These are phyloP conservation scores for Harpalus rubripes DNA, from an alignment of 2,888 invertebrate genomes.

Conservation along the genomic window DNA sequence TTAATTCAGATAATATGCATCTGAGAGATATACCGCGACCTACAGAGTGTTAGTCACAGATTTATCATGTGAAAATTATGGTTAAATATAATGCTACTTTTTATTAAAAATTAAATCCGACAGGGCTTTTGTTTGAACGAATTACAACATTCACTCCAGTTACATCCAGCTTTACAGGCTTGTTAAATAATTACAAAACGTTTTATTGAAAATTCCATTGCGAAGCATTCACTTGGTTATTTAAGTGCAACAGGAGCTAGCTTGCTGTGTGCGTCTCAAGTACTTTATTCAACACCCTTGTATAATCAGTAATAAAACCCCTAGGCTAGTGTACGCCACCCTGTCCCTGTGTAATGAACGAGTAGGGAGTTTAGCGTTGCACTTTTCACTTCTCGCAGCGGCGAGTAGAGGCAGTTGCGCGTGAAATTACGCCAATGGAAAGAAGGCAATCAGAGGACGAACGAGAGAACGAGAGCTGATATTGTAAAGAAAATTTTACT, in stretches of 20 bases:
- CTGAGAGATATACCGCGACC: too few species aligned
- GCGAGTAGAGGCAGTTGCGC: neutral
- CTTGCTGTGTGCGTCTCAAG: neutral
- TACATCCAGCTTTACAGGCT: neutral
- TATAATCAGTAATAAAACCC: constrained; percentile 3
- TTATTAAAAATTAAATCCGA: too few species aligned
- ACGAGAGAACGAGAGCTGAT: neutral
- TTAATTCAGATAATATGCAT: too few species aligned
- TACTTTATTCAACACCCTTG: neutral
- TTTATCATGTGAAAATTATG: too few species aligned
- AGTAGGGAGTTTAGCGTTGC: neutral
- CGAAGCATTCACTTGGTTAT: neutral
- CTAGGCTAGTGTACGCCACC: neutral
- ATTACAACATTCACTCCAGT: too few species aligned
- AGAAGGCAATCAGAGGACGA: constrained; percentile 13
- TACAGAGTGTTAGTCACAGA: too few species aligned
- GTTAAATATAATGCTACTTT: too few species aligned
- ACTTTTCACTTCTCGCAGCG: neutral
- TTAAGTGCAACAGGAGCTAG: neutral
- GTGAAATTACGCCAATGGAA: constrained; percentile 33
- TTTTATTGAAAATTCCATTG: neutral
- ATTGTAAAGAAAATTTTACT: constrained; percentile 23
- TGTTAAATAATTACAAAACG: neutral
- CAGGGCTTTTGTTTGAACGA: too few species aligned
- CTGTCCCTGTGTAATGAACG: neutral